phyloP scores from a whole-genome alignment of 2,888 invertebrate genomes.

The Eristalis pertinax region DNA sequence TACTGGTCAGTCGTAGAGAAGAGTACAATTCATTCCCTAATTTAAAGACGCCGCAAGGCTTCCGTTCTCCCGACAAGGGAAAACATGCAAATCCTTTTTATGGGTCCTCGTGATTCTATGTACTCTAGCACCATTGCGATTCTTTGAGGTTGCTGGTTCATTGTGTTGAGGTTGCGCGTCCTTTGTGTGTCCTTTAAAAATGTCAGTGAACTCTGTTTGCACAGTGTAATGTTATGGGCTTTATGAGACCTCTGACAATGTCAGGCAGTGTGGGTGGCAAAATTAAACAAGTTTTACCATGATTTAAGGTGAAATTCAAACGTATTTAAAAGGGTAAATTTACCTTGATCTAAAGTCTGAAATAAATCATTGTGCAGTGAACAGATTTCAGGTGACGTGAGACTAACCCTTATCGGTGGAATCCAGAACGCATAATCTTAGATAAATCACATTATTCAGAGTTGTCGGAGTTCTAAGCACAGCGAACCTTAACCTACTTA shows the following conservation, averaged over 20 bases:
- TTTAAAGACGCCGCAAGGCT: conserved; percentile 55
- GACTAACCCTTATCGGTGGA: neutral
- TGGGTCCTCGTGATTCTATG: conserved; percentile 19
- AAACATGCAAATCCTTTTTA: conserved; percentile 66
- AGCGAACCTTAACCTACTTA: conserved; percentile 62
- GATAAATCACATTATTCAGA: conserved; percentile 47
- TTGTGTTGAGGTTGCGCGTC: conserved; percentile 12
- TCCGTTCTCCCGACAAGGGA: conserved; percentile 44
- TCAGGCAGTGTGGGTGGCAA: neutral
- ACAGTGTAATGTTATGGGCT: neutral
- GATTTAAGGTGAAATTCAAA: neutral
- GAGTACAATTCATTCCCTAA: conserved; percentile 24
- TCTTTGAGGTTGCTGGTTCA: conserved; percentile 8
- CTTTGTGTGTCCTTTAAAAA: conserved; percentile 7
- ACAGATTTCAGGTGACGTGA: neutral
- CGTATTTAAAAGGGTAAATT: neutral
- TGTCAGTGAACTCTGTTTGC: conserved; percentile 30
- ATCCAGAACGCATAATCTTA: neutral
- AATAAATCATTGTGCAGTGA: neutral
- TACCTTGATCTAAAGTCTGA: neutral
- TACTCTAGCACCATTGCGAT: conserved; percentile 35
- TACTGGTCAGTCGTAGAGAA: neutral
- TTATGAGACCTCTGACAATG: conserved; percentile 7
- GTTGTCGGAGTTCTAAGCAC: conserved; percentile 28
- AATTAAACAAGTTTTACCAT: neutral